Conservation (phyloP, 2,888 invertebrate species). For the Caenorhabditis doughertyi region DNA sequence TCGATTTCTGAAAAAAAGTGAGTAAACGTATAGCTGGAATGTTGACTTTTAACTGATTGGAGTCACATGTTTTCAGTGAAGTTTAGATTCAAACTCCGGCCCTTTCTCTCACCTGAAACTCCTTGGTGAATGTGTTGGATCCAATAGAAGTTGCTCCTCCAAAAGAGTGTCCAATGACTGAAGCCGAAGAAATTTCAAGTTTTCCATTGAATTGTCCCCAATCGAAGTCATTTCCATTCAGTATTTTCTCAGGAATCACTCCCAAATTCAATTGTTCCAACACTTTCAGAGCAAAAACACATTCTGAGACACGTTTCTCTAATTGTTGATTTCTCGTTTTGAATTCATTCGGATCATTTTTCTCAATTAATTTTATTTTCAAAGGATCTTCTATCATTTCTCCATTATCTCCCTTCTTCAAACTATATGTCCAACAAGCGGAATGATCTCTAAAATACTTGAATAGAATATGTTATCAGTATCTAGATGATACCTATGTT, state of each 20-base stretch:
- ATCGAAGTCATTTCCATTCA: slow-evolving; percentile 83
- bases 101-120: slow-evolving; percentile 70
- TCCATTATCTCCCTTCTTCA: slow-evolving; percentile 74
- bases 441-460: slow-evolving; percentile 74
- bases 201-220: slow-evolving; percentile 83
- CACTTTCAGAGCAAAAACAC: slow-evolving; percentile 82
- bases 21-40: too few relatives aligned
- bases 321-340: slow-evolving; percentile 83
- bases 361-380: slow-evolving; percentile 64
- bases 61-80: too few relatives aligned
- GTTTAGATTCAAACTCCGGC: too few relatives aligned
- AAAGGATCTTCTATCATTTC: slow-evolving; percentile 74
- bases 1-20: slow-evolving; percentile 82
- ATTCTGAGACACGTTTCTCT: slow-evolving; percentile 83
- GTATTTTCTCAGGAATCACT: slow-evolving; percentile 75
- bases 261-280: slow-evolving; percentile 82
- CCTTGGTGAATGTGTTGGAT: slow-evolving; percentile 85
- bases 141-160: slow-evolving; percentile 87
- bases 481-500: slow-evolving; percentile 84
- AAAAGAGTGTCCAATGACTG: slow-evolving; percentile 87
- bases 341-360: slow-evolving; percentile 83
- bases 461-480: slow-evolving; percentile 14
- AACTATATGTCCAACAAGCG: slow-evolving; percentile 77
- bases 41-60: slow-evolving; percentile 28
- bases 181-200: slow-evolving; percentile 75